Evolutionary conservation across 2,113 vertebrate genomes (phyloP), one percentile per base, ranked within the genome.

Genomic region (Ictalurus punctatus): DNA sequence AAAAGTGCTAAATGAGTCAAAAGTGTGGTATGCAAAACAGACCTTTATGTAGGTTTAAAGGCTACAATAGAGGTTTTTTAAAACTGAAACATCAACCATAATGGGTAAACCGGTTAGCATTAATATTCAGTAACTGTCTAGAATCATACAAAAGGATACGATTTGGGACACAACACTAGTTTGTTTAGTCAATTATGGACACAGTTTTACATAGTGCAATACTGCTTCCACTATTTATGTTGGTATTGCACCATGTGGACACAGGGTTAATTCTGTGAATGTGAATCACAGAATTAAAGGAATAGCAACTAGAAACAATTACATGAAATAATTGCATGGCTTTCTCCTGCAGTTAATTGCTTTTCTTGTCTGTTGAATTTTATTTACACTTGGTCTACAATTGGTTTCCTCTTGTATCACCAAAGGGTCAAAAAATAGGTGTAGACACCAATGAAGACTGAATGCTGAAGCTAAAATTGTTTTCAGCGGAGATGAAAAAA

Each of bases 401-500:
- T 78, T 78, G 23, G 40, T 27, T 78, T 78, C 16, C 40, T 23
- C 34, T 44, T 76, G 73, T 10, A 76, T 44, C 9, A 7, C 37
- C 37, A 76, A 40, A 19, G 71, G 17, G 16, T 23, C 71, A 37
- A 14, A 71, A 71, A 34, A 30, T 79, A 78, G 74, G 21, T 74
- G 0, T 40, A 0, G 40, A 78, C 40, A 44, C 3, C 8, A 52
- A 4, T 27, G 30, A 61, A 61, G 58, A 58, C 27, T n/a, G 16
- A 48, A 86, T 65, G 76, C 13, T 44, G 19, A 17, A 37, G 30
- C 16, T 63, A 34, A 56, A 40, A 83, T 2, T 69, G 52, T 25
- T 12, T 67, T 89, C 44, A 54, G 56, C 85, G 56, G 58, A 80
- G 37, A 44, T 86, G 37, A 54, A 13, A 84, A 76, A 65, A 80